These are phyloP conservation scores for Indicator indicator DNA, from an alignment of 2,113 vertebrate genomes.

Conservation along the genomic window DNA sequence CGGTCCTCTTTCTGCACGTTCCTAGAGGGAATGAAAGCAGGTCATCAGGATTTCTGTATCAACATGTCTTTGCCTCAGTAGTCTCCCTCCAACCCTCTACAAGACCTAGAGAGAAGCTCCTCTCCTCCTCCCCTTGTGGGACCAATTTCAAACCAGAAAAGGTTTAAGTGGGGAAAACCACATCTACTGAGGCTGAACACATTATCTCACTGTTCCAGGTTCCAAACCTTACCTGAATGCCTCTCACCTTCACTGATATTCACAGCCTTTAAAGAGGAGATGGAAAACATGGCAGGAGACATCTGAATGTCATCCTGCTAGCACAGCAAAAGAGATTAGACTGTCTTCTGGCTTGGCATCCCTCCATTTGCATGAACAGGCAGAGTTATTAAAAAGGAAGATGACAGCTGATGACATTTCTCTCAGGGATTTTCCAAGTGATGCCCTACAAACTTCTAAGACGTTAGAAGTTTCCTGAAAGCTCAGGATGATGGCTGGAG, in stretches of 20 bases:
- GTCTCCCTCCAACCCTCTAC: neutral
- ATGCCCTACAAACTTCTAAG: too few species aligned
- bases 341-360: neutral
- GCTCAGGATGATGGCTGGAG: neutral
- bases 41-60: neutral
- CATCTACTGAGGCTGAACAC: neutral
- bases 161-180: neutral
- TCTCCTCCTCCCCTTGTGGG: neutral
- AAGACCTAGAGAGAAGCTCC: neutral
- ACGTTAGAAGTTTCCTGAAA: too few species aligned
- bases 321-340: neutral
- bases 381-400: neutral
- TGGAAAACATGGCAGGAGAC: neutral
- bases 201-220: neutral
- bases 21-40: conserved; percentile 70
- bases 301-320: neutral
- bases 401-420: neutral
- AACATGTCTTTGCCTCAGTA: neutral
- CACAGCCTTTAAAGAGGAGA: neutral
- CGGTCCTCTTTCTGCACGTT: conserved; percentile 97
- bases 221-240: neutral
- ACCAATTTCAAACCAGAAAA: neutral
- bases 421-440: neutral
- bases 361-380: neutral
- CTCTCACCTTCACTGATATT: neutral